A percentile compares a stretch with the other conserved stretches of the same genome.
Evolutionary conservation across 1,140 invertebrate species (phyloP).

Genomic region (Zaprionus capensis): DNA sequence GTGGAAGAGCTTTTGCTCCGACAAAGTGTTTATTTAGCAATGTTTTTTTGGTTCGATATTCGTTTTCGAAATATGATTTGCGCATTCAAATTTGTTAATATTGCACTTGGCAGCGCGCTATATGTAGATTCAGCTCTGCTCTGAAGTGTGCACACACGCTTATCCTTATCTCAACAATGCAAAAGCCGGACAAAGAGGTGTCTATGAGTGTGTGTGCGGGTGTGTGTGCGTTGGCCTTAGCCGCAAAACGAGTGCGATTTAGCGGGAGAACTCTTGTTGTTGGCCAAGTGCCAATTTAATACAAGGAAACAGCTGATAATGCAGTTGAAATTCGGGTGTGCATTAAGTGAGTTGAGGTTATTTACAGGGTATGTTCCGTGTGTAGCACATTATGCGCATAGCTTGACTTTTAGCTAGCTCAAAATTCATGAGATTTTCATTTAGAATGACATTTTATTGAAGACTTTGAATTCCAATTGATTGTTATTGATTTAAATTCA

Average conservation of each 20-base stretch:
- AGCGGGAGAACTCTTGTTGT: background rate
- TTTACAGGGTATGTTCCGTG: background rate
- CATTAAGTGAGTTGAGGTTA: background rate
- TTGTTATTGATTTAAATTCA: too few relatives aligned
- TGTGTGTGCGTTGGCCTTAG: slow-evolving; percentile 11
- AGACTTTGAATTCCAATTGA: too few relatives aligned
- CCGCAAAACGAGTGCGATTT: background rate
- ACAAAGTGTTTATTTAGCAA: slow-evolving; percentile 42
- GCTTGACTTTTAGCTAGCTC: too few relatives aligned
- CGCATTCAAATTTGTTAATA: slow-evolving; percentile 35
- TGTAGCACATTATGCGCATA: background rate
- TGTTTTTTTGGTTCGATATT: slow-evolving; percentile 10
- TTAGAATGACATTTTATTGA: too few relatives aligned
- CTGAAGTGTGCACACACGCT: slow-evolving; percentile 29
- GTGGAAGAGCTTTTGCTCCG: slow-evolving; percentile 34
- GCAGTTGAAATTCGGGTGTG: background rate
- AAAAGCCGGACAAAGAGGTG: slow-evolving; percentile 17
- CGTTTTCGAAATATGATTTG: slow-evolving; percentile 20
- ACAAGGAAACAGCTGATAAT: background rate
- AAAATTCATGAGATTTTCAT: too few relatives aligned
- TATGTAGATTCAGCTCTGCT: background rate
- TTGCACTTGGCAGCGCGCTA: slow-evolving; percentile 41
- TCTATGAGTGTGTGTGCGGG: background rate
- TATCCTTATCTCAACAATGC: slow-evolving; percentile 18
- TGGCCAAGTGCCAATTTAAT: background rate